These are phyloP conservation scores for Raja brachyura DNA, from an alignment of 2,113 vertebrate genomes.

Conservation along the genomic window DNA sequence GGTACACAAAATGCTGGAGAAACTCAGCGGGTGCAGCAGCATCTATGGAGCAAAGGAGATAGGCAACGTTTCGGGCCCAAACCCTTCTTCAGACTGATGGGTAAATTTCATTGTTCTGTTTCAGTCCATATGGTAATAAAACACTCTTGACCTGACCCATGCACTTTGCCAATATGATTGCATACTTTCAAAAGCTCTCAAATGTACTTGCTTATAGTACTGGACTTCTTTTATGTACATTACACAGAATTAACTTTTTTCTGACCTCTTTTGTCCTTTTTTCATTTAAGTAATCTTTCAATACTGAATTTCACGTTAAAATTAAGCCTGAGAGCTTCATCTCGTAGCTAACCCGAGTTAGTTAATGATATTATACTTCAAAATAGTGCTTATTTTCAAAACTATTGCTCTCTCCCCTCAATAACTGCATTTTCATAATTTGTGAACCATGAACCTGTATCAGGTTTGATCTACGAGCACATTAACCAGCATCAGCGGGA, in stretches of 20 bases:
- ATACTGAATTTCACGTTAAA: not conserved
- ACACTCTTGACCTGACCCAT: not conserved
- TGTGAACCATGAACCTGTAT: constrained; percentile 21
- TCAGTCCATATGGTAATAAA: no score
- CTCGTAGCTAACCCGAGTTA: not conserved
- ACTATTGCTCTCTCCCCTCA: no score
- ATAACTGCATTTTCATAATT: constrained; percentile 16
- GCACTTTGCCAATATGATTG: not conserved
- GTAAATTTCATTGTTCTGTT: no score
- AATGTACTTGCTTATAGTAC: not conserved
- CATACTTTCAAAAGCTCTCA: not conserved
- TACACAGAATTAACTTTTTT: not conserved
- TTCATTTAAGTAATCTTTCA: not conserved
- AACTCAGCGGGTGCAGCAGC: no score
- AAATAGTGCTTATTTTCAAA: not conserved
- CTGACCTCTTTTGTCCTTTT: not conserved
- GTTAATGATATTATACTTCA: not conserved
- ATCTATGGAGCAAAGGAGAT: no score
- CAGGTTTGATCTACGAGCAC: constrained; percentile 36
- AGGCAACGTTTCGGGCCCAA: no score
- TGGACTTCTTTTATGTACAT: not conserved
- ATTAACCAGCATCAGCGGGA: constrained; percentile 3
- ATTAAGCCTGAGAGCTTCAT: not conserved
- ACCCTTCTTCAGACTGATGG: no score
- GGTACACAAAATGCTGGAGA: no score